phyloP scores from a whole-genome alignment of 2,888 invertebrate genomes.

The Agrochola lychnidis region DNA sequence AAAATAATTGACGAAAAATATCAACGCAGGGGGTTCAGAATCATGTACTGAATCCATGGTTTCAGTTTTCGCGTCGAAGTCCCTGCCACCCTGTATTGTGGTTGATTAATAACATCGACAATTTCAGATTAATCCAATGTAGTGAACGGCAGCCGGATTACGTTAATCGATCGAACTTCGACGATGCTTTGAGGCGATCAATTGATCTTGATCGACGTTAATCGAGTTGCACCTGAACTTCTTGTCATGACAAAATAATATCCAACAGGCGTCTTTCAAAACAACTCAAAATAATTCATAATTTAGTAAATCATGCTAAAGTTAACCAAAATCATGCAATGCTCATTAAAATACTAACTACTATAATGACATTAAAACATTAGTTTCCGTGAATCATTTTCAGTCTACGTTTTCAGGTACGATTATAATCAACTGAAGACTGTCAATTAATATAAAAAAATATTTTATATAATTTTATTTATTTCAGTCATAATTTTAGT shows the following conservation, averaged over 20 bases:
- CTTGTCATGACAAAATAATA: conserved; percentile 4
- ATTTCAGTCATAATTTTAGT: no score
- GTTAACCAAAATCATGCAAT: conserved; percentile 47
- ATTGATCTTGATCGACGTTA: neutral
- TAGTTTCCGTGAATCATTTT: neutral
- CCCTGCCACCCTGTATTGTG: no score
- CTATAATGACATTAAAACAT: neutral
- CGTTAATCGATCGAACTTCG: neutral
- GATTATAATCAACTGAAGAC: neutral
- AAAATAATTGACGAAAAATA: no score
- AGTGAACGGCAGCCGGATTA: neutral
- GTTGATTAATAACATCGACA: neutral
- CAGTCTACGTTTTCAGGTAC: neutral
- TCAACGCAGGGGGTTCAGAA: no score
- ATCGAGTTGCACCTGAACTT: neutral
- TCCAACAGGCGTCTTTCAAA: neutral
- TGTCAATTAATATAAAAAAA: neutral
- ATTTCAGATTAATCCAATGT: neutral
- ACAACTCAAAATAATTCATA: neutral
- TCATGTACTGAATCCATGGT: no score
- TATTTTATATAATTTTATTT: no score
- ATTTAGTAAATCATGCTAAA: conserved; percentile 40
- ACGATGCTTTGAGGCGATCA: neutral
- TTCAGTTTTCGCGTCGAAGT: no score
- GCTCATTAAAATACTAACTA: conserved; percentile 10